Evolutionary conservation across 2,113 vertebrate species (phyloP), one percentile per base, ranked within the genome.

Genomic region (Petromus typicus): DNA sequence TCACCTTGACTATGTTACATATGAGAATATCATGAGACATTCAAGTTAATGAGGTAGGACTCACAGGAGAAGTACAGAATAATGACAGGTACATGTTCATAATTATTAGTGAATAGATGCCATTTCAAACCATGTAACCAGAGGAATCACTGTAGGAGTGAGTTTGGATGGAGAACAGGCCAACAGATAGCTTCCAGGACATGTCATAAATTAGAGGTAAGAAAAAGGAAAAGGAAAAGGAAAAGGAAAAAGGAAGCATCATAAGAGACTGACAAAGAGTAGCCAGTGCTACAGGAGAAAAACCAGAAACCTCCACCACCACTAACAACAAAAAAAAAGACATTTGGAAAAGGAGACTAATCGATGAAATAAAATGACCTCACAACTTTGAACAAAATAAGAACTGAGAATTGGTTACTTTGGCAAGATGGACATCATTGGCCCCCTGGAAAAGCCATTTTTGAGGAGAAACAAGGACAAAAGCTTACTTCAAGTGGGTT

Each of bases 1-100:
- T 78, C 12, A 54, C 78, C 93, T 78, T 91, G 30, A 48, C 32
- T 54, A 81, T 51, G 25, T 69, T 93, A 96, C 89, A 89, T 87
- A 34, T 93, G 80, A 83, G 75, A 85, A 83, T 61, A 75, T 27
- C 17, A 76, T 20, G 67, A 66, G 69, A 90, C 59, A 84, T 59
- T 7, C 10, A 87, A 81, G 20, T 81, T 84, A 51, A 69, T 66
- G 84, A 27, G n/a, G 43, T 59, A 56, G 66, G 51, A 27, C 16
- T 87, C 25, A 57, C 12, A 66, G 61, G 3, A 82, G 37, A 93
- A 45, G 40, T 63, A 57, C 51, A 56, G 14, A 57, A 82, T 85
- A 63, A 67, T 83, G 56, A 88, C 3, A 43, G 4, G 43, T 1
- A 32, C 7, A 86, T 34, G 48, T 84, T 90, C 84, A 9, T 76